These are phyloP conservation scores for Plebejus melissa DNA, from an alignment of 2,888 invertebrate genomes.

Conservation along the genomic window DNA sequence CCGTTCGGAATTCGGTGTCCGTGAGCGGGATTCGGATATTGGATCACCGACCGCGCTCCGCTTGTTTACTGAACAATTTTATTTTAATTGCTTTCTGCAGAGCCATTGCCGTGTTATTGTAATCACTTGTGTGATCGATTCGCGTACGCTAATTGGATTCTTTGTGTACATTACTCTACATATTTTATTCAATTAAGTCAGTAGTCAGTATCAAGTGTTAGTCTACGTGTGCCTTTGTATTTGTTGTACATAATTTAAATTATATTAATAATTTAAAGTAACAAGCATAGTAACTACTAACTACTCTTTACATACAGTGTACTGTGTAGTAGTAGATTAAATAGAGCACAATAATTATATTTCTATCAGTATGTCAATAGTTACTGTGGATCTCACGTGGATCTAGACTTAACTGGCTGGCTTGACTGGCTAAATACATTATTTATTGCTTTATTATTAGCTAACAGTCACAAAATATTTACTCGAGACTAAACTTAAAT, in stretches of 20 bases:
- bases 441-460: not conserved
- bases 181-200: not conserved
- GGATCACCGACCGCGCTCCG: constrained; percentile 56
- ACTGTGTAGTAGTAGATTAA: not conserved
- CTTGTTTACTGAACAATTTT: constrained; percentile 65
- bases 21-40: constrained; percentile 67
- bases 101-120: constrained; percentile 33
- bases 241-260: not conserved
- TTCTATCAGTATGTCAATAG: not conserved
- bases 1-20: constrained; percentile 38
- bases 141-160: constrained; percentile 16
- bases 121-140: constrained; percentile 32
- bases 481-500: not conserved
- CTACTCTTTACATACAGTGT: not conserved
- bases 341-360: not conserved
- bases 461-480: not conserved
- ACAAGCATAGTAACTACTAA: not conserved
- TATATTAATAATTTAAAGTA: not conserved
- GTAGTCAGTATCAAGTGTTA: not conserved
- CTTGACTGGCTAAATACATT: too few relatives aligned
- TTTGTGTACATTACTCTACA: not conserved
- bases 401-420: too few relatives aligned
- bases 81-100: constrained; percentile 64
- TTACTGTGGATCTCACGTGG: too few relatives aligned
- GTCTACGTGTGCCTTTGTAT: not conserved